Base-by-base conservation (phyloP, 2,113 vertebrate species). In the Sander vitreus region DNA sequence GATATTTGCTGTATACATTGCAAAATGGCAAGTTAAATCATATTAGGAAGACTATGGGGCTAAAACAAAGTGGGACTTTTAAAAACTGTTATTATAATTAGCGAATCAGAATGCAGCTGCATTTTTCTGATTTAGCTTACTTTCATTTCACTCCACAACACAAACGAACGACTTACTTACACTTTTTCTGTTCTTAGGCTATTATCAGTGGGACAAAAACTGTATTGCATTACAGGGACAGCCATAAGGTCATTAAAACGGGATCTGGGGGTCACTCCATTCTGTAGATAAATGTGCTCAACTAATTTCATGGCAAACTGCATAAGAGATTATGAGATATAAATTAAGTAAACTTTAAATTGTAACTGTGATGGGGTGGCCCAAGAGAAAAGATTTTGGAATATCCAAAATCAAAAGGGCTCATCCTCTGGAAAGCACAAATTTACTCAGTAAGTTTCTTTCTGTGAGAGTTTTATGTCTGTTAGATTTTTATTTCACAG, bases 51-150 rank as follows among this genome's bases (percentile, higher is more conserved):
- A 63, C 12, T 53, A 36, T 3, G 47, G 39, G 27, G 76, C 23
- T 72, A 62, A 51, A 64, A 36, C 50, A 58, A 19, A 75, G 0
- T 39, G 27, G 33, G 54, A 33, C 54, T 21, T 72, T 73, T 73
- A 21, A 51, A 76, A 69, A 43, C 21, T 73, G 3, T 47, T 48
- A 43, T 4, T 21, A 60, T 69, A 62, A 78, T 69, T 73, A 73
- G 14, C 18, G 2, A 30, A 0, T 68, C 7, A 21, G 12, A 65
- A 67, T 76, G 2, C 39, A 57, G 73, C 60, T 0, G 33, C 73
- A 62, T 48, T 30, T 30, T 76, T 85, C 21, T 36, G 33, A 54
- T 68, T 33, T 43, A 12, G 5, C 45, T 57, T 9, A 6, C 9
- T 57, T 57, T 47, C 1, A 36, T 69, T 63, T 76, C 12, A 33